Percentiles rank a stretch among this genome's conserved stretches.
Conservation (phyloP, 2,888 invertebrate genomes). For the Andrena bucephala region DNA sequence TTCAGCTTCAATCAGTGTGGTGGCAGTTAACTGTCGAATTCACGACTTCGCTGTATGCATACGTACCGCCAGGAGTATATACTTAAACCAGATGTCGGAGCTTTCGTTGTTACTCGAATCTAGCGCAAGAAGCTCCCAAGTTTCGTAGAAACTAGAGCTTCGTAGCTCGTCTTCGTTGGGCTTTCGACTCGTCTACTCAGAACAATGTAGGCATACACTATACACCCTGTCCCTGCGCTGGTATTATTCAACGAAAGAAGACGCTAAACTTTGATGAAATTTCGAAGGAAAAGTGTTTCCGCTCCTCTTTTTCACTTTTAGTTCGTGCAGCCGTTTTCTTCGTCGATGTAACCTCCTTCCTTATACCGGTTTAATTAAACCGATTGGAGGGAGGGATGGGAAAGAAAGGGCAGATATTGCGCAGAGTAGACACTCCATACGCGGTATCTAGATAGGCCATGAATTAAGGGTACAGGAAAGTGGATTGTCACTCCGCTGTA, state of each 20-base stretch:
- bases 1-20: too few relatives aligned
- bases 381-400: not conserved
- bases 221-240: not conserved
- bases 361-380: constrained; percentile 11
- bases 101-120: not conserved
- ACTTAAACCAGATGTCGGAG: not conserved
- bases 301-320: not conserved
- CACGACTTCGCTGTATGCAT: too few relatives aligned
- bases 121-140: not conserved
- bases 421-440: not conserved
- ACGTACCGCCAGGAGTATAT: too few relatives aligned
- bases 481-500: not conserved
- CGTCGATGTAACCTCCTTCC: not conserved
- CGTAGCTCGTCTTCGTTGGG: not conserved
- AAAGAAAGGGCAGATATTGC: not conserved
- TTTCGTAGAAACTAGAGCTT: not conserved
- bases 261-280: constrained; percentile 1
- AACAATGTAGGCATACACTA: not conserved
- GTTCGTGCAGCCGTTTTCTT: not conserved
- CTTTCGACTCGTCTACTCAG: not conserved
- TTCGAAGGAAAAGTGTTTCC: constrained; percentile 3
- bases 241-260: constrained; percentile 5
- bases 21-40: too few relatives aligned
- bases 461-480: not conserved
- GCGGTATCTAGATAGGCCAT: too few relatives aligned